Evolutionary conservation across 2,888 invertebrate genomes (phyloP), one percentile per base, ranked within the genome.

Genomic region (Agapostemon virescens): DNA sequence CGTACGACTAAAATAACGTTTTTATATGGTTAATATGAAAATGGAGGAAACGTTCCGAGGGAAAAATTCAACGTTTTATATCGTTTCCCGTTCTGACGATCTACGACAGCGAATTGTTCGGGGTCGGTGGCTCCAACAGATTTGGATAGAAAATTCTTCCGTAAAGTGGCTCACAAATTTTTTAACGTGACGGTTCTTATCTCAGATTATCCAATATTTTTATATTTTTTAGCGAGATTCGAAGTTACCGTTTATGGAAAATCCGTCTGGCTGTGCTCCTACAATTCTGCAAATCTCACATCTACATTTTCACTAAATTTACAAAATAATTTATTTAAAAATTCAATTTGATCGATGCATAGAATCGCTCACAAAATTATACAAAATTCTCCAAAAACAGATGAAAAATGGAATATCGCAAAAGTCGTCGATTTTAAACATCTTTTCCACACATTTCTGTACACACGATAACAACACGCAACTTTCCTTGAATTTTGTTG

Each of bases 61-160:
- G 5, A 66, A 30, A 52, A 30, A 38, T 38, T 73, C n/a, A n/a
- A 15, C 49, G 26, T 73, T 73, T 5, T 52, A 15, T 55, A n/a
- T 17, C 23, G 36, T 55, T 67, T 55, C 40, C 17, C 26, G 4
- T 72, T 1, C 9, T 17, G 45, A n/a, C 45, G 26, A 64, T 42
- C 38, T 40, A 23, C 40, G 26, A 33, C 23, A 17, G 6, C 4
- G 17, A 49, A 70, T 63, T 74, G 20, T n/a, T 75, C 45, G 9
- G n/a, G 26, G 38, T 17, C 11, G 58, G n/a, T 40, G 63, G 23
- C 63, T 23, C 1, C 38, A 17, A 38, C 38, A n/a, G 36, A 40
- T 49, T 70, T 75, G 26, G 17, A 26, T 26, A 69, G 38, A 61
- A 23, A 75, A 26, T 49, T 30, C 30, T 9, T 30, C 13, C 11